phyloP scores from a whole-genome alignment of 1,140 invertebrate species.

The Calephelis nemesis region DNA sequence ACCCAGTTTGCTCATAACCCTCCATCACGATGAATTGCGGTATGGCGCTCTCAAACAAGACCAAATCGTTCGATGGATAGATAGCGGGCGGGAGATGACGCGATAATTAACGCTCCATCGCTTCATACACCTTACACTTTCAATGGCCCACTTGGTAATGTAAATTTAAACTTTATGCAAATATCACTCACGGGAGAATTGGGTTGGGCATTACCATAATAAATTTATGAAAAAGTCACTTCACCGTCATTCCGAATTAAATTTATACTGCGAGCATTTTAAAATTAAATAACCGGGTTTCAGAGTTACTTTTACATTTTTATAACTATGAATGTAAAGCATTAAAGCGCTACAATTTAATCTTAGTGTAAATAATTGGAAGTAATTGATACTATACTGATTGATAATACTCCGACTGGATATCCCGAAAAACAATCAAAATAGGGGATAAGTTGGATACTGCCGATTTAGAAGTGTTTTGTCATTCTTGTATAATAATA shows the following conservation, averaged over 20 bases:
- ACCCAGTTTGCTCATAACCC: slow-evolving; percentile 38
- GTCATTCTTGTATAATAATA: too few species aligned
- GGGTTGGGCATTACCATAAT: not conserved
- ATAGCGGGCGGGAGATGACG: slow-evolving; percentile 44
- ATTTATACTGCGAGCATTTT: not conserved
- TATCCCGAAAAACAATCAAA: too few species aligned
- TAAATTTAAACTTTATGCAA: slow-evolving; percentile 11
- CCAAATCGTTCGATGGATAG: slow-evolving; percentile 46
- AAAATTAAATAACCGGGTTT: not conserved
- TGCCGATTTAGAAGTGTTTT: too few species aligned
- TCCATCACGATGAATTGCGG: slow-evolving; percentile 47
- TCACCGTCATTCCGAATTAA: not conserved
- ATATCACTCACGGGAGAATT: not conserved
- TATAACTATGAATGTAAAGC: not conserved
- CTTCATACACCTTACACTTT: slow-evolving; percentile 30
- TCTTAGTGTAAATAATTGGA: too few species aligned
- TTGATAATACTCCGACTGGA: too few species aligned
- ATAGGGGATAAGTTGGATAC: too few species aligned
- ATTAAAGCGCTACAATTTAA: too few species aligned
- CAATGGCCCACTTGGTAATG: slow-evolving; percentile 25
- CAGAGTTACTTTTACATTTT: not conserved
- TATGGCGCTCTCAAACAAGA: slow-evolving; percentile 48
- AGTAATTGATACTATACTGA: too few species aligned
- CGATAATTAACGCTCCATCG: slow-evolving; percentile 36
- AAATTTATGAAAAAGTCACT: slow-evolving; percentile 1